Conservation (phyloP, 2,888 invertebrate genomes). For the Muscina levida region DNA sequence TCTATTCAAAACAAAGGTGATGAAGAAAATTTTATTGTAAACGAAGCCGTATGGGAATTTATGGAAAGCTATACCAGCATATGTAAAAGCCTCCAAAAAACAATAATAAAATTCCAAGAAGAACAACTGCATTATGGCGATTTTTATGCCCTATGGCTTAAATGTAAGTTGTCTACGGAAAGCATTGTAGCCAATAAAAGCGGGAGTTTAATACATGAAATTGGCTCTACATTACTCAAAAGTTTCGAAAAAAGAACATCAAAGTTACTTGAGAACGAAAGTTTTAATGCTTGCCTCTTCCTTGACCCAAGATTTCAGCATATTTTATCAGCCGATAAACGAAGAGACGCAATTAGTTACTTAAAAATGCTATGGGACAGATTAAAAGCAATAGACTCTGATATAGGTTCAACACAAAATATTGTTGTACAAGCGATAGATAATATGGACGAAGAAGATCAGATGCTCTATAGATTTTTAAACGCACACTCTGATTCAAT, state of each 20-base stretch:
- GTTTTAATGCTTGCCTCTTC: slow-evolving; percentile 30
- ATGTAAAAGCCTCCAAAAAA: not conserved
- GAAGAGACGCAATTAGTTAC: not conserved
- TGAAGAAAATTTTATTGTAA: slow-evolving; percentile 4
- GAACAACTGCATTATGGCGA: slow-evolving; percentile 33
- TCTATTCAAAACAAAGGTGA: not conserved
- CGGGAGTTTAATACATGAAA: not conserved
- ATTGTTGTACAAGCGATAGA: not conserved
- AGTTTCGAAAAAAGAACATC: slow-evolving; percentile 13
- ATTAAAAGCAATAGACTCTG: not conserved
- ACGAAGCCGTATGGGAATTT: slow-evolving; percentile 9
- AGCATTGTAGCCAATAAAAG: not conserved
- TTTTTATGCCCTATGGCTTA: slow-evolving; percentile 34
- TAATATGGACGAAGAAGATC: not conserved
- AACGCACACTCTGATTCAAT: not conserved
- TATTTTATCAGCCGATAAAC: slow-evolving; percentile 9
- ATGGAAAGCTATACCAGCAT: not conserved
- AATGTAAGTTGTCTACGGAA: slow-evolving; percentile 13
- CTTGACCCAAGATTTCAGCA: slow-evolving; percentile 41
- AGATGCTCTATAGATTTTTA: not conserved
- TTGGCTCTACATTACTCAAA: slow-evolving; percentile 11
- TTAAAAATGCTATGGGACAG: slow-evolving; percentile 15
- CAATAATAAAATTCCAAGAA: slow-evolving; percentile 9
- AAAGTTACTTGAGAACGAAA: slow-evolving; percentile 13
- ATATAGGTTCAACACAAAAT: too few relatives aligned